Conservation (phyloP, 2,888 invertebrate species). For the Altica lythri region DNA sequence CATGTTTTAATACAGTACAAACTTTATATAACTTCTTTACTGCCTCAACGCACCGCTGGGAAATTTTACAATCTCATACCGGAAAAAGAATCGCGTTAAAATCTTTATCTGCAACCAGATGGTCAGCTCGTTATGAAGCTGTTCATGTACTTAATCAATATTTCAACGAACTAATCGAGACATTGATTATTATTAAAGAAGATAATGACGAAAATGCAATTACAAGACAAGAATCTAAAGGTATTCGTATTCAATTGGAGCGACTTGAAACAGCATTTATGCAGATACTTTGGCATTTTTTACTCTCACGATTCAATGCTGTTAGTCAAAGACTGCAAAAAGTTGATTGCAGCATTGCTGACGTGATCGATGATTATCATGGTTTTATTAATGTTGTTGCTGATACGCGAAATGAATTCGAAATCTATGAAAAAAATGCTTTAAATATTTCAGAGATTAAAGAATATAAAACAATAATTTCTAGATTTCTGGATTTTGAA, state of each 20-base stretch:
- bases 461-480: neutral
- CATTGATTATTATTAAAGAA: conserved; percentile 10
- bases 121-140: conserved; percentile 7
- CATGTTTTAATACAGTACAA: no score
- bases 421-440: neutral
- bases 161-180: conserved; percentile 12
- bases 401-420: neutral
- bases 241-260: conserved; percentile 11
- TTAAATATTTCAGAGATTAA: neutral
- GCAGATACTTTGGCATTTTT: conserved; percentile 13
- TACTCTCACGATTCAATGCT: conserved; percentile 13
- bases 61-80: conserved; percentile 6
- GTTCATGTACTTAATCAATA: conserved; percentile 6
- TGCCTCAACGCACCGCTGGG: no score
- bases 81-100: conserved; percentile 6
- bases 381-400: neutral
- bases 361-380: neutral
- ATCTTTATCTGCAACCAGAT: conserved; percentile 9
- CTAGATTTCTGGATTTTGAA: conserved; percentile 4
- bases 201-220: conserved; percentile 7
- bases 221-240: conserved; percentile 13
- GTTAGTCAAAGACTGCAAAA: conserved; percentile 5
- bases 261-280: conserved; percentile 11
- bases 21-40: no score
- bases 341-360: conserved; percentile 7